Evolutionary conservation across 2,888 invertebrate genomes (phyloP).

Genomic region (Chloroclysta siterata): DNA sequence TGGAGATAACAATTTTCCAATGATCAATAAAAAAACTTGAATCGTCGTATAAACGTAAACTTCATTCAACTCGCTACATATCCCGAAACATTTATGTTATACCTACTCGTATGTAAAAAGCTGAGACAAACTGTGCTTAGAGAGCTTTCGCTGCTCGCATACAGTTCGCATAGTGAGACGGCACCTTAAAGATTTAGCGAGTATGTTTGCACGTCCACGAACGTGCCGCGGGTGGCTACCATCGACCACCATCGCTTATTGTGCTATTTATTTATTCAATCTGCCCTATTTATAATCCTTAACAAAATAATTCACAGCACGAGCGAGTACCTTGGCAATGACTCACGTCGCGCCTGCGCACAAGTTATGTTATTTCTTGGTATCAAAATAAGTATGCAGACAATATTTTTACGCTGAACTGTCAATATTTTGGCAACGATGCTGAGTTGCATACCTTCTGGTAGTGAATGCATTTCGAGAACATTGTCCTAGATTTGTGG

Average conservation of each 20-base stretch:
- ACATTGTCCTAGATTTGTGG: conserved; percentile 5
- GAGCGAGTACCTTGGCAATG: conserved; percentile 28
- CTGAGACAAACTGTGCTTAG: neutral
- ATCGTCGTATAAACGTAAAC: no score
- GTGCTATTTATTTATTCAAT: conserved; percentile 53
- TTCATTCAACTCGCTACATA: no score
- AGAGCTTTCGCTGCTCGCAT: neutral
- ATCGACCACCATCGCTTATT: conserved; percentile 62
- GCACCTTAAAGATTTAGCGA: conserved; percentile 66
- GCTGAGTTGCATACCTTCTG: conserved; percentile 28
- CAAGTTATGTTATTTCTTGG: conserved; percentile 33
- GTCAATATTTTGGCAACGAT: conserved; percentile 30
- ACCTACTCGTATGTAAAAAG: neutral
- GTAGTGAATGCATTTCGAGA: conserved; percentile 8
- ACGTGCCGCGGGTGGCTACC: conserved; percentile 68
- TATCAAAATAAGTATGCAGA: conserved; percentile 29
- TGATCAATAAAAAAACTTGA: no score
- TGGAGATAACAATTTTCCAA: no score
- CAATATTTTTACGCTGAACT: conserved; percentile 23
- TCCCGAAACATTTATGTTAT: no score
- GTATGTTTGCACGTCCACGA: conserved; percentile 72
- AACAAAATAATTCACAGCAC: conserved; percentile 53
- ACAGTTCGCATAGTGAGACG: conserved; percentile 44
- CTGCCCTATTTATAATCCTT: conserved; percentile 54
- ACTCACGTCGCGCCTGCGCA: conserved; percentile 22